These are phyloP conservation scores for Aphis craccivora DNA, from an alignment of 1,140 invertebrate species.

Conservation along the genomic window DNA sequence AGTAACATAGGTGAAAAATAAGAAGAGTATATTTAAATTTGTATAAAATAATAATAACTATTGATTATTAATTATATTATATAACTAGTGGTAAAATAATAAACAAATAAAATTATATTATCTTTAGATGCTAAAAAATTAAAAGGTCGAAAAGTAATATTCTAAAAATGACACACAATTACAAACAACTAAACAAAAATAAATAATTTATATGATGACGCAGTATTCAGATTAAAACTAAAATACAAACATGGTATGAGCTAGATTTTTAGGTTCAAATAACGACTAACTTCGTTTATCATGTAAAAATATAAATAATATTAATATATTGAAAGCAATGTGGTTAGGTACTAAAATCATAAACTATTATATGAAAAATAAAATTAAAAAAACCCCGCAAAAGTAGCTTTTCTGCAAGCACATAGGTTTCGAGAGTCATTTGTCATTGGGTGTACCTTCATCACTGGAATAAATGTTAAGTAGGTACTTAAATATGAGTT, in stretches of 20 bases:
- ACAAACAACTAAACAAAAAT: background rate
- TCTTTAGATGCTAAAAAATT: background rate
- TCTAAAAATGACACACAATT: background rate
- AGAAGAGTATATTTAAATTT: background rate
- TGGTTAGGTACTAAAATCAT: no score
- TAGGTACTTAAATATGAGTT: background rate
- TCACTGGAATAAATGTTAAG: background rate
- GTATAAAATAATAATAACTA: background rate
- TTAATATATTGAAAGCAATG: background rate
- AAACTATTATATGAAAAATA: no score
- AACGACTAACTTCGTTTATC: background rate
- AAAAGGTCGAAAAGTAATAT: background rate
- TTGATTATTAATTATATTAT: background rate
- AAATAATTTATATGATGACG: background rate
- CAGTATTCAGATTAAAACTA: background rate
- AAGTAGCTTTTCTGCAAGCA: background rate
- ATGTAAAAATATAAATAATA: background rate
- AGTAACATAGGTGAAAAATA: slow-evolving; percentile 1
- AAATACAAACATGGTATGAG: background rate
- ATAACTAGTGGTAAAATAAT: background rate
- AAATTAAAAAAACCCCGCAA: background rate
- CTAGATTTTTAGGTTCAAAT: background rate
- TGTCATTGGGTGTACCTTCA: background rate
- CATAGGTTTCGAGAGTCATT: background rate
- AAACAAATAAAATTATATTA: background rate